A percentile compares a stretch with the other conserved stretches of the same genome.
These are phyloP conservation scores for Pachycephala philippinensis DNA, from an alignment of 2,113 vertebrate genomes.

Conservation along the genomic window DNA sequence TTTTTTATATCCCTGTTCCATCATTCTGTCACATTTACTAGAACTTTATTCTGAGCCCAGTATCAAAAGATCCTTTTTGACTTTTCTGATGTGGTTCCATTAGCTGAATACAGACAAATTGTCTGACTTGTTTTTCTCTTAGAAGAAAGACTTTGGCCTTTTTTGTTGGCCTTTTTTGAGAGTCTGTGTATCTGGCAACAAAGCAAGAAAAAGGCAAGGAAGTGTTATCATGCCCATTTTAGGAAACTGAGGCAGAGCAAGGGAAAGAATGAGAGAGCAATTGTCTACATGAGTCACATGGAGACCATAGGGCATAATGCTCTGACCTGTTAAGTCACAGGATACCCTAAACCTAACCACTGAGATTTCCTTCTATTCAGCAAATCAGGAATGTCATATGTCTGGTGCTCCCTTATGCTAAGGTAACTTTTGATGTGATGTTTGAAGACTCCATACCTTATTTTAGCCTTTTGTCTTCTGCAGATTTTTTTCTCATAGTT, in stretches of 20 bases:
- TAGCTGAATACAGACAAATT: background rate
- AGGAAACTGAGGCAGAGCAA: background rate
- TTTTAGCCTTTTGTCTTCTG: background rate
- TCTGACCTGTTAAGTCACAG: background rate
- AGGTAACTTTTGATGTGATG: background rate
- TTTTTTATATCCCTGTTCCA: background rate
- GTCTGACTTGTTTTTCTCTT: background rate
- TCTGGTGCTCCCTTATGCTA: background rate
- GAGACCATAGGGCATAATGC: background rate
- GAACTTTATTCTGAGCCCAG: background rate
- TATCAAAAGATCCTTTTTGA: background rate
- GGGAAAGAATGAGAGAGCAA: background rate
- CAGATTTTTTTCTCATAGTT: background rate
- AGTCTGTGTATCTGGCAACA: background rate
- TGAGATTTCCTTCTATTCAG: background rate
- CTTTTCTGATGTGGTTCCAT: background rate
- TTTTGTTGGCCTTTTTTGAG: background rate
- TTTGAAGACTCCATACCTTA: background rate
- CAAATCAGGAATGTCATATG: background rate
- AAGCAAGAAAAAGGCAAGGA: background rate
- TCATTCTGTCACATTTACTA: background rate
- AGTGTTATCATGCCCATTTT: background rate
- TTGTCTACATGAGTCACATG: background rate
- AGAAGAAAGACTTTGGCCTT: background rate
- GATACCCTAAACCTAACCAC: background rate